phyloP scores from a whole-genome alignment of 2,113 vertebrate genomes.

The Aythya baeri region DNA sequence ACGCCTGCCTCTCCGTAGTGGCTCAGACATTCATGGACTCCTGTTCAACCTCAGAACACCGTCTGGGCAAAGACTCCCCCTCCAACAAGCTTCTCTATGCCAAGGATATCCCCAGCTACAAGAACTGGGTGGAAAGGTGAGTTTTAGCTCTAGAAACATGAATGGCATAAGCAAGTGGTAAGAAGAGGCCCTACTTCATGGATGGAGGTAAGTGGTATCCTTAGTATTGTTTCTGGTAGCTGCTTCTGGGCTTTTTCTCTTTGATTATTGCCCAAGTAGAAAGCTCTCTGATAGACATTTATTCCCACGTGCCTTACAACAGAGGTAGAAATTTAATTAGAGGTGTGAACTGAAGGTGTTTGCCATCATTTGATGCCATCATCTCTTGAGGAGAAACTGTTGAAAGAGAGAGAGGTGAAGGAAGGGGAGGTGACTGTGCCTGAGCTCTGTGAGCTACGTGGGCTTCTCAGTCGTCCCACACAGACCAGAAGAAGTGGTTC shows the following conservation, averaged over 20 bases:
- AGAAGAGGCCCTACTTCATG: background rate
- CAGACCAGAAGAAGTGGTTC: background rate
- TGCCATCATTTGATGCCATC: background rate
- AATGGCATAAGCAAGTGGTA: background rate
- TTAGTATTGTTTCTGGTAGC: background rate
- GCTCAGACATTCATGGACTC: constrained; percentile 99
- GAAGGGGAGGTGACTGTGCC: background rate
- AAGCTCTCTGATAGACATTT: background rate
- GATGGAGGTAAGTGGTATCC: background rate
- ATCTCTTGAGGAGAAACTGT: constrained; percentile 1
- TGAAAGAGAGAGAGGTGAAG: background rate
- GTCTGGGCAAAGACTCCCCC: constrained; percentile 97
- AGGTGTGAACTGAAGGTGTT: constrained; percentile 3
- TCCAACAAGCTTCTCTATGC: constrained; percentile 99
- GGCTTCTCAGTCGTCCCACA: background rate
- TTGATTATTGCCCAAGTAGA: background rate
- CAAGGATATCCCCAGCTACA: constrained; percentile 99
- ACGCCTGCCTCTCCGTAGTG: constrained; percentile 96
- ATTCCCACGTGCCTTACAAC: background rate
- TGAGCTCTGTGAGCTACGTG: background rate
- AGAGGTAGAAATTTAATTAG: background rate
- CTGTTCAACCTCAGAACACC: constrained; percentile 97
- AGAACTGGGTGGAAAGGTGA: constrained; percentile 99
- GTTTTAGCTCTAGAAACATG: background rate
- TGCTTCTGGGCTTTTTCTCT: background rate